These are phyloP conservation scores for Takifugu rubripes DNA, from an alignment of 2,797 vertebrate species.

Conservation along the genomic window DNA sequence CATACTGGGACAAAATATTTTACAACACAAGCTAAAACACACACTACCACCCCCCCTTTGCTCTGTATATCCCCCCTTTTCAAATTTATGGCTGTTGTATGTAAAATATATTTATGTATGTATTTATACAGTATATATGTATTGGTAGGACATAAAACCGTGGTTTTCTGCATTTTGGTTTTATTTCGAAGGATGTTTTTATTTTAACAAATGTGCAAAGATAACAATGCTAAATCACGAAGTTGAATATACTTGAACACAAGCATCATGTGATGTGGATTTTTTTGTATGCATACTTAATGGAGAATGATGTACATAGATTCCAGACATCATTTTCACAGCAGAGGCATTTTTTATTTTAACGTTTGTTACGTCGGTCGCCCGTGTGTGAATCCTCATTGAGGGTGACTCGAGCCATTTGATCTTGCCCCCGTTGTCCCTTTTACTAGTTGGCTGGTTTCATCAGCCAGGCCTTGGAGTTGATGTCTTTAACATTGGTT, in stretches of 20 bases:
- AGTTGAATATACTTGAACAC: constrained; percentile 81
- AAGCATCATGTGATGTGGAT: constrained; percentile 77
- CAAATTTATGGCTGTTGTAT: constrained; percentile 92
- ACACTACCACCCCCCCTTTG: constrained; percentile 69
- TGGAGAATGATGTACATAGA: constrained; percentile 74
- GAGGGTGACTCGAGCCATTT: constrained; percentile 70
- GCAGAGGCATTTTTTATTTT: constrained; percentile 74
- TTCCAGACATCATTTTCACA: constrained; percentile 74
- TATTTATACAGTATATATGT: constrained; percentile 98
- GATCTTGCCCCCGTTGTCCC: constrained; percentile 38
- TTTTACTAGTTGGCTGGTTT: constrained; percentile 67
- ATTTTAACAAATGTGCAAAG: constrained; percentile 70
- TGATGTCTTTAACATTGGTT: constrained; percentile 83
- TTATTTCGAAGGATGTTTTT: constrained; percentile 81
- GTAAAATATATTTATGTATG: constrained; percentile 99
- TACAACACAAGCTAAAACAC: constrained; percentile 65
- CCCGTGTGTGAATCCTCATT: constrained; percentile 75
- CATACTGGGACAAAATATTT: constrained; percentile 67
- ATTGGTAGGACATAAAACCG: constrained; percentile 85
- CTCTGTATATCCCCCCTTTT: constrained; percentile 87
- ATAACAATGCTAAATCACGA: constrained; percentile 73
- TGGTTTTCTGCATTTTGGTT: constrained; percentile 83
- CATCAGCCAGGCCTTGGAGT: constrained; percentile 66
- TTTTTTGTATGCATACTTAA: constrained; percentile 78
- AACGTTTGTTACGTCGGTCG: constrained; percentile 75